Base-by-base conservation (phyloP, 1,140 invertebrate genomes). In the Spodoptera litura region DNA sequence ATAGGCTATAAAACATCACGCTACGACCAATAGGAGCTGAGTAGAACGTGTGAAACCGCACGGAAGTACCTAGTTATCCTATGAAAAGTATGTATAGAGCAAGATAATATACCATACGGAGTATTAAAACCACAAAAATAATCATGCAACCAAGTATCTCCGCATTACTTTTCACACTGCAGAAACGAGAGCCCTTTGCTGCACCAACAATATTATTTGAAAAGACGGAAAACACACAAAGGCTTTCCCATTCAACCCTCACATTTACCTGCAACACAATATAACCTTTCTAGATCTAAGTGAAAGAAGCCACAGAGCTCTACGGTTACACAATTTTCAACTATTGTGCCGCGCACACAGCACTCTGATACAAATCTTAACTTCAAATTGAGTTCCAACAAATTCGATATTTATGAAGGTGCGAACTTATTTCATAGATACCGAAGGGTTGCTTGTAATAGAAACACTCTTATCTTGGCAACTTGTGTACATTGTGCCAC, bases 321-420 rank as follows among this genome's bases (percentile, higher is more conserved):
- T 85, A 85, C 89, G 81, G 78, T 73, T 62, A 78, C 82, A 86
- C 86, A 88, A 89, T 90, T 89, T 85, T 82, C 87, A 83, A 85
- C 86, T 85, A 90, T 89, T 86, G 86, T 85, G 74, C 72, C 78
- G n/a, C 56, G 61, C 78, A 56, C 68, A 78, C 66, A 68, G 73
- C 35, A 61, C 66, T 68, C 81, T 80, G 77, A 85, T 86, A 83
- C 85, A 80, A 87, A 83, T 81, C 77, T 78, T 77, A 82, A 85
- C 81, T 83, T 87, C 85, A 86, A 90, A 87, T 88, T 87, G 83
- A 80, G 85, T 85, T 83, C 80, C 62, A 68, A 77, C 80, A 79
- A 81, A 73, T 49, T 73, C 27, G 53, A 59, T 58, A 59, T 73
- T 73, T 73, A 73, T 53, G 71, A 31, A 52, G 31, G 52, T 71